Evolutionary conservation across 2,888 invertebrate genomes (phyloP).

Genomic region (Venusia cambrica): DNA sequence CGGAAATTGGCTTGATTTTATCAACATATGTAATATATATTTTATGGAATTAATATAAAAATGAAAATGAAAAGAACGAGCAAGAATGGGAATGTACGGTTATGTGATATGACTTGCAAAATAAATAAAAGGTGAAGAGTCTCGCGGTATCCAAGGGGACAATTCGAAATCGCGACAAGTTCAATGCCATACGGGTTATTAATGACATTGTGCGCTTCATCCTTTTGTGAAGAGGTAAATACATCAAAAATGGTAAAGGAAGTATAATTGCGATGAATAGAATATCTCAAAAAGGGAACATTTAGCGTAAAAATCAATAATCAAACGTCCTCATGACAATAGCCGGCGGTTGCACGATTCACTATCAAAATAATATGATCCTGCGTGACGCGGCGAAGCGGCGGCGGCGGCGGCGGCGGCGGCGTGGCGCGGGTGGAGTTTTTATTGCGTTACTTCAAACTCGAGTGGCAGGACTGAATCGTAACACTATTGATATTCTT

Average conservation of each 20-base stretch:
- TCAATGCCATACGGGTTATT: constrained; percentile 65
- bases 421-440: constrained; percentile 71
- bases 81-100: neutral
- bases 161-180: constrained; percentile 64
- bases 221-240: constrained; percentile 59
- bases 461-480: constrained; percentile 58
- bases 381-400: constrained; percentile 62
- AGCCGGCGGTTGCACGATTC: constrained; percentile 68
- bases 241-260: constrained; percentile 67
- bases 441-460: constrained; percentile 57
- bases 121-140: constrained; percentile 18
- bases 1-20: too few relatives aligned
- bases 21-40: too few relatives aligned
- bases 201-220: constrained; percentile 66
- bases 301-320: constrained; percentile 81
- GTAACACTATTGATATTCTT: constrained; percentile 39
- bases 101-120: constrained; percentile 40
- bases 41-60: too few relatives aligned
- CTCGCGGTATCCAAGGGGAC: constrained; percentile 29
- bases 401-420: too few relatives aligned
- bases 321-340: constrained; percentile 68
- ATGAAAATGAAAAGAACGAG: too few relatives aligned
- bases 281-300: constrained; percentile 66
- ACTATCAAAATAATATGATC: constrained; percentile 73
- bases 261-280: constrained; percentile 72